A percentile compares a stretch with the other conserved stretches of the same genome.
These are phyloP conservation scores for Achatina immaculata DNA, from an alignment of 1,140 invertebrate species.

Conservation along the genomic window DNA sequence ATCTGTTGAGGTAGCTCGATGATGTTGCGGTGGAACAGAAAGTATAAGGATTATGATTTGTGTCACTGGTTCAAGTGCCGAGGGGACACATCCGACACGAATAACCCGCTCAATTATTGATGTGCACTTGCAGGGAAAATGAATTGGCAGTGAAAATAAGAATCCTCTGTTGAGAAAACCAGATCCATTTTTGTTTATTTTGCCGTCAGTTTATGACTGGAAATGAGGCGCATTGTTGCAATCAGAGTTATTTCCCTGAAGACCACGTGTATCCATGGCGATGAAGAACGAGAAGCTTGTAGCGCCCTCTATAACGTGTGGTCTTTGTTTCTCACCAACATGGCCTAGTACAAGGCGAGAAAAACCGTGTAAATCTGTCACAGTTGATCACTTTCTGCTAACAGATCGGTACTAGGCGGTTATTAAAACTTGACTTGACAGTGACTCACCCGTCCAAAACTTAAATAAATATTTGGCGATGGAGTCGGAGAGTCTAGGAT, in stretches of 20 bases:
- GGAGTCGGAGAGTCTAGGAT: no score
- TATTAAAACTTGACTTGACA: no score
- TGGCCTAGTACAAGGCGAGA: no score
- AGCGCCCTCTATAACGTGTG: background rate
- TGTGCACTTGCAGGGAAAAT: slow-evolving; percentile 19
- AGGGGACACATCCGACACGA: background rate
- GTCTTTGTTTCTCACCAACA: no score
- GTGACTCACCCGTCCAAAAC: no score
- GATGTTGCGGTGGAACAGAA: background rate
- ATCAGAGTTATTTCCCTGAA: slow-evolving; percentile 37
- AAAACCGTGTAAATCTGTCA: background rate
- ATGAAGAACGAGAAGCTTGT: slow-evolving; percentile 1
- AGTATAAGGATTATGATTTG: background rate
- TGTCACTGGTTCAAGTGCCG: background rate
- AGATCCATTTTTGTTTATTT: slow-evolving; percentile 24
- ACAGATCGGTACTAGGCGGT: no score
- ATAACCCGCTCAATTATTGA: slow-evolving; percentile 24
- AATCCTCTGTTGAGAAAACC: background rate
- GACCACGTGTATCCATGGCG: slow-evolving; percentile 19
- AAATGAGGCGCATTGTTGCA: slow-evolving; percentile 34
- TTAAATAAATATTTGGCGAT: no score
- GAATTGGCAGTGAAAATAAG: background rate
- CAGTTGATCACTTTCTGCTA: slow-evolving; percentile 18
- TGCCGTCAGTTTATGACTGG: background rate
- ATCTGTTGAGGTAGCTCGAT: no score